Conservation (phyloP, 2,888 invertebrate genomes). For the Caprella mutica region DNA sequence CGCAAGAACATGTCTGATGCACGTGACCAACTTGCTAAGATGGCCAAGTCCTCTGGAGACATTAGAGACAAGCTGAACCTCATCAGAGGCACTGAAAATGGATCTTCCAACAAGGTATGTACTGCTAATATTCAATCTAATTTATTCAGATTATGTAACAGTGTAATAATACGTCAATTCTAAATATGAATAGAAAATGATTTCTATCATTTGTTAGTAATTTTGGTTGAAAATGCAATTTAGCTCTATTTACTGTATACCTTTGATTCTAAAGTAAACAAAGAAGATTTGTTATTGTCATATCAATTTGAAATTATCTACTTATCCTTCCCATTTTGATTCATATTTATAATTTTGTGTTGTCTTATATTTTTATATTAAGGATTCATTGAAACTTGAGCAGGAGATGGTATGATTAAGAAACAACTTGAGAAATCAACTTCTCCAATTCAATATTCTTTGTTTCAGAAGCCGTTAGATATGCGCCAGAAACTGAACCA, state of each 20-base stretch:
- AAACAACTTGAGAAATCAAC: no score
- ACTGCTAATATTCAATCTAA: neutral
- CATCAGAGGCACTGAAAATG: slow-evolving; percentile 42
- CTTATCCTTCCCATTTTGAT: no score
- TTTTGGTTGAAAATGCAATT: neutral
- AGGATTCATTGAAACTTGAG: no score
- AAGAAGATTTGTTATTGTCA: no score
- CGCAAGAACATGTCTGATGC: slow-evolving; percentile 65
- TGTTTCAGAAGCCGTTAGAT: neutral
- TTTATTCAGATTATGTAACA: neutral
- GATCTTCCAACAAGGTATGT: neutral
- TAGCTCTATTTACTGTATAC: neutral
- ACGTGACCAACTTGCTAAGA: slow-evolving; percentile 62
- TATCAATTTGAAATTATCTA: no score
- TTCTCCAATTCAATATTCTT: no score
- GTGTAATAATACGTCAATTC: neutral
- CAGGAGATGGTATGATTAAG: no score
- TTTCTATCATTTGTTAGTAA: neutral
- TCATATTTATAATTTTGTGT: no score
- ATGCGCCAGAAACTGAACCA: slow-evolving; percentile 6
- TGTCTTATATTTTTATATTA: no score
- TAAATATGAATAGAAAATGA: neutral
- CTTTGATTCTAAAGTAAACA: no score
- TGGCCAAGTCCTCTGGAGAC: slow-evolving; percentile 57
- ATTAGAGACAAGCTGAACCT: slow-evolving; percentile 60